Base-by-base conservation (phyloP, 2,888 invertebrate genomes). In the Tipula vernalis region DNA sequence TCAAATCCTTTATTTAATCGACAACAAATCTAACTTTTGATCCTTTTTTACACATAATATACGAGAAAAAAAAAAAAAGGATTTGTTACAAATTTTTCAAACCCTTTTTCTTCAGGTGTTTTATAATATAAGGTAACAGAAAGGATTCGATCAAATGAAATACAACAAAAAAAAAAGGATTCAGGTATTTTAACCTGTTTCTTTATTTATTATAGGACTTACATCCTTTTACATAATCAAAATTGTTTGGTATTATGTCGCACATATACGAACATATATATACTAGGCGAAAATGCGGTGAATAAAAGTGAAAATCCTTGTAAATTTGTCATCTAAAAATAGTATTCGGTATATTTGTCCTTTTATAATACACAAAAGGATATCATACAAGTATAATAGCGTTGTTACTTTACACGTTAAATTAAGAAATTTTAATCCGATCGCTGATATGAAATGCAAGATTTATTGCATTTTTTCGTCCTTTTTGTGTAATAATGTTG, bases 111-210 rank as follows among this genome's bases (percentile, higher is more conserved):
- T 71, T 71, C 71, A 71, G 71, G 71, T 71, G 71, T 71, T 71
- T 71, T 15, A 18, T 71, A 51, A 15, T 28, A 71, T 71, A 71
- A 51, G n/a, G n/a, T 51, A n/a, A 13, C 13, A n/a, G n/a, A 51
- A 71, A 71, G 71, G 71, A 71, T 71, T 71, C 71, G 28, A 71
- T 71, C 71, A 71, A 71, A 71, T 28, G 28, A 28, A 10, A 28
- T 28, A 71, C 28, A 28, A 28, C 28, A 28, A 28, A 28, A 28
- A 10, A 71, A 71, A 71, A 71, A 71, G 71, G 71, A 71, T 71
- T 71, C 71, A 71, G 71, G 71, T 71, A 71, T 71, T 71, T 71
- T 71, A 71, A 71, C 71, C 71, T 71, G 71, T 71, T 71, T 71
- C n/a, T 71, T 28, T 71, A 71, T 71, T 71, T 71, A 71, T 51